phyloP scores from a whole-genome alignment of 2,888 invertebrate genomes.

The Andricus quercusramuli region DNA sequence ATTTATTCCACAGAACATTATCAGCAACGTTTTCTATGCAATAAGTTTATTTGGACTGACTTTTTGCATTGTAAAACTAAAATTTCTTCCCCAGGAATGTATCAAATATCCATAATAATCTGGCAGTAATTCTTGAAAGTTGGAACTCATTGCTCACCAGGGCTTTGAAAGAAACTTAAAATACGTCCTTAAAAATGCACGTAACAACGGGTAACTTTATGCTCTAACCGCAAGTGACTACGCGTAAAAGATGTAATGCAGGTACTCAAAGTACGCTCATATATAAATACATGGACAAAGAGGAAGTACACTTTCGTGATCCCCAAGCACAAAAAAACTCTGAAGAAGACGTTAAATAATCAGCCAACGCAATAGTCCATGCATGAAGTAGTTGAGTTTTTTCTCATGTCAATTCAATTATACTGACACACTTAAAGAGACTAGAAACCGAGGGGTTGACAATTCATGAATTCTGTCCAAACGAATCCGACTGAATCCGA shows the following conservation, averaged over 20 bases:
- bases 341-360: slow-evolving; percentile 11
- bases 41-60: background rate
- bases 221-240: slow-evolving; percentile 26
- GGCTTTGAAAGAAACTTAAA: slow-evolving; percentile 26
- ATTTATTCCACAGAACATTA: background rate
- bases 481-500: too few species aligned
- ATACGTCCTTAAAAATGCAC: slow-evolving; percentile 5
- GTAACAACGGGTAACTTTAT: slow-evolving; percentile 7
- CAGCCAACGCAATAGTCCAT: background rate
- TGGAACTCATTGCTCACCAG: background rate
- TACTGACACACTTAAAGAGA: too few species aligned
- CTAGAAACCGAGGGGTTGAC: too few species aligned
- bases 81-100: background rate
- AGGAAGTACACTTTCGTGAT: slow-evolving; percentile 34
- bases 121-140: background rate
- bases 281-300: slow-evolving; percentile 2
- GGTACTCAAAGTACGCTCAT: background rate
- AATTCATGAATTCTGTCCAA: too few species aligned
- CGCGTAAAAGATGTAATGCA: slow-evolving; percentile 4
- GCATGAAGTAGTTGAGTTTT: background rate
- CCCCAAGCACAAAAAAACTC: slow-evolving; percentile 14
- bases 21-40: background rate
- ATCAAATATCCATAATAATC: background rate
- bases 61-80: background rate
- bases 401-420: background rate